Evolutionary conservation across 2,797 vertebrate species (phyloP), one percentile per base, ranked within the genome.

Genomic region (Ciconia nigra): DNA sequence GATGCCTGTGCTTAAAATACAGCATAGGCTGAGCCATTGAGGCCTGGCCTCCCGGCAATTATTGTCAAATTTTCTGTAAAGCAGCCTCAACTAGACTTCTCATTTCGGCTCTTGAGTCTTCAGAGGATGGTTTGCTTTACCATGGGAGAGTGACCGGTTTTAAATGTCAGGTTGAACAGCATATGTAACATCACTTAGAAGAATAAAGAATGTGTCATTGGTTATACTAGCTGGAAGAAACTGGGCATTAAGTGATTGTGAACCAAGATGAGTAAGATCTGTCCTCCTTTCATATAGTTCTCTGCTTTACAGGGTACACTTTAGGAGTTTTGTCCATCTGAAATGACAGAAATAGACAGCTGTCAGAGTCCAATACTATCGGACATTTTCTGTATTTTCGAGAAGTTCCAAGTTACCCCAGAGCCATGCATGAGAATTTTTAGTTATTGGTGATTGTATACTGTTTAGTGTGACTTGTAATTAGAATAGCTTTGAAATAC

Each of bases 101-200:
- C 10, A 7, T 25, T 66, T 58, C 1, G 2, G 41, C 59, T 52
- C 73, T 18, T 37, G 59, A 69, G 31, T 39, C 61, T 61, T 74
- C 25, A 49, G 28, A 41, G 21, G 7, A 19, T 69, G n/a, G 25
- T 63, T 83, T 49, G 24, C 73, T 87, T 65, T 83, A 42, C 10
- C 7, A 1, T 20, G 5, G 52, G 28, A 87, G 46, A 61, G 21
- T 8, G 22, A 29, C 9, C 0, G 0, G 2, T 52, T 46, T 70
- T 29, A 67, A 71, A 62, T 16, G 17, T 13, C 24, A 49, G 20
- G 13, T n/a, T 73, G 47, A 71, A 82, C 87, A 93, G 49, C 9
- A 10, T 0, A 0, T 54, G 11, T 54, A 41, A n/a, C 19, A 4
- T 54, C 15, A 17, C 54, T 35, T 70, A 2, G 35, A 37, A 39